phyloP scores from a whole-genome alignment of 2,797 vertebrate genomes.

The Chloroceryle inda region DNA sequence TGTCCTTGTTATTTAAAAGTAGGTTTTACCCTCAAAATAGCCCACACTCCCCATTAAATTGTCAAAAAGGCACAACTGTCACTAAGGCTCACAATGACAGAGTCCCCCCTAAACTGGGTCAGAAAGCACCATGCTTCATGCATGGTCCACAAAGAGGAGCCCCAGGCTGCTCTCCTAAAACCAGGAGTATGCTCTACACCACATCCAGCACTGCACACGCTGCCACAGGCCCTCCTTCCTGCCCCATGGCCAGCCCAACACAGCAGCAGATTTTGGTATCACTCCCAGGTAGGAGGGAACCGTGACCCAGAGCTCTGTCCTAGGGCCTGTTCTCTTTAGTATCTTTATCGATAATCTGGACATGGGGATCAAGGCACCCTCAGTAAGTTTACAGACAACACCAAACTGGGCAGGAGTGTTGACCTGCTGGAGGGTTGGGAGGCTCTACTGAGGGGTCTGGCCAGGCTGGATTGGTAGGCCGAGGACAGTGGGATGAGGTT shows the following conservation, averaged over 20 bases:
- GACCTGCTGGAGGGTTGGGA: too few species aligned
- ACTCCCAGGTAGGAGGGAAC: not conserved
- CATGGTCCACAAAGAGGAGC: not conserved
- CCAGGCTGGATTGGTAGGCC: too few species aligned
- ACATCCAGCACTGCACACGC: not conserved
- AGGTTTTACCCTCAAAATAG: not conserved
- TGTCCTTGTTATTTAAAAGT: not conserved
- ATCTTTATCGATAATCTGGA: too few species aligned
- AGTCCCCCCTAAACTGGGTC: not conserved
- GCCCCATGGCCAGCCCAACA: too few species aligned
- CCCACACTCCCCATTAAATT: not conserved
- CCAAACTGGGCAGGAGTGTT: too few species aligned
- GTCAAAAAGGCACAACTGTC: not conserved
- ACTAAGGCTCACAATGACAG: not conserved
- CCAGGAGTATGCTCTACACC: not conserved
- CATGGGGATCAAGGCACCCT: too few species aligned
- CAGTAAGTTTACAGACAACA: too few species aligned
- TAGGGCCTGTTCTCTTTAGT: too few species aligned
- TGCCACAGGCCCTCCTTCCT: too few species aligned
- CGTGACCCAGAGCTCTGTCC: too few species aligned
- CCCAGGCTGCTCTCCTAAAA: not conserved
- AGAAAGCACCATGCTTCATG: not conserved
- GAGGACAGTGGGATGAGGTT: too few species aligned
- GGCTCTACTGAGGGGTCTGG: too few species aligned
- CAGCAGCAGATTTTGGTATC: not conserved